These are phyloP conservation scores for Orchesella flavescens DNA, from an alignment of 2,888 invertebrate species.

Conservation along the genomic window DNA sequence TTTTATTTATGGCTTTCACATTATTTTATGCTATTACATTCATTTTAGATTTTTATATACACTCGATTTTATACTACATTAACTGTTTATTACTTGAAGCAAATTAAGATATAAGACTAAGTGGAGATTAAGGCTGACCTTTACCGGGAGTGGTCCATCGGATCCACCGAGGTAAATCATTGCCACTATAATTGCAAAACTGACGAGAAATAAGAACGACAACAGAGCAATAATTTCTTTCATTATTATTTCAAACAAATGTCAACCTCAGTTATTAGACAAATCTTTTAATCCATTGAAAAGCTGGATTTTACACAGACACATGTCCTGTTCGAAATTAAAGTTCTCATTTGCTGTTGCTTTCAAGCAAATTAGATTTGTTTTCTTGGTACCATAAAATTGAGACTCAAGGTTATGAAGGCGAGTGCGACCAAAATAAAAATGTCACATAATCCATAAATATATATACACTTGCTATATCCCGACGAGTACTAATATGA, in stretches of 20 bases:
- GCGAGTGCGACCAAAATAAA: neutral
- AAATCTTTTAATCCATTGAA: no score
- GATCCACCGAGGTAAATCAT: slow-evolving; percentile 29
- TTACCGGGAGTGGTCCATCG: neutral
- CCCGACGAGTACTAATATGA: no score
- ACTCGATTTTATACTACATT: no score
- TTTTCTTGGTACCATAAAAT: neutral
- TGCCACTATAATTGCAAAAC: slow-evolving; percentile 29
- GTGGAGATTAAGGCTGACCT: no score
- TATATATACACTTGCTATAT: no score
- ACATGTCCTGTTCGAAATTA: neutral
- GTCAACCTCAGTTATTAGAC: neutral
- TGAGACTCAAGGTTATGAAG: neutral
- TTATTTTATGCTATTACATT: no score
- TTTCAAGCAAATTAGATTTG: neutral
- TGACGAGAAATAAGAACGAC: slow-evolving; percentile 24
- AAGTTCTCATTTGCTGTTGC: neutral
- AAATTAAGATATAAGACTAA: no score
- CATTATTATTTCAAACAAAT: slow-evolving; percentile 9
- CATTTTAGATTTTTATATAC: no score
- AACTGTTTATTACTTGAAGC: no score
- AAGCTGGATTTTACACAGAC: no score
- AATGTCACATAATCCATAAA: no score
- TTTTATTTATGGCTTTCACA: no score
- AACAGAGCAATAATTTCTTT: slow-evolving; percentile 33